Base-by-base conservation (phyloP, 2,888 invertebrate species). In the Eurois occulta region DNA sequence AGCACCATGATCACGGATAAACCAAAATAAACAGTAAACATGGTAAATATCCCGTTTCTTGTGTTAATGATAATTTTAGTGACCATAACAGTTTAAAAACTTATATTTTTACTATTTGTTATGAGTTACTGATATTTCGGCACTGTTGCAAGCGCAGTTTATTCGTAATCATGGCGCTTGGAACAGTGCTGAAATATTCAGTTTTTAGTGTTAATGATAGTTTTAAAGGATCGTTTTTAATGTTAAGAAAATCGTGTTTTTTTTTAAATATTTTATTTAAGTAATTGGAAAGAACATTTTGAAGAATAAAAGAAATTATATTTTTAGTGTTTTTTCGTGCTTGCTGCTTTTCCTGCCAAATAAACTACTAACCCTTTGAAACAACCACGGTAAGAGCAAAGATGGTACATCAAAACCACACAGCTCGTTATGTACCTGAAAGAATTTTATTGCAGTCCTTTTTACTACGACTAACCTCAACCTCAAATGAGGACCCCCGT, bases 401-500 rank as follows among this genome's bases (percentile, higher is more conserved):
- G 69, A 80, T 75, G 80, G 55, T n/a, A 65, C 48, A 35, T 21
- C 32, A 48, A 38, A n/a, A 71, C 84, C 87, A 43, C 87, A 79
- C 21, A 78, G 41, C 75, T 82, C 72, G 87, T 87, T 86, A 81
- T 87, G 80, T 87, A 85, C 82, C 83, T 80, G 78, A 88, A 88
- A 88, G 88, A 88, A 88, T 90, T 89, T 90, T 89, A 91, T 90
- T 88, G 82, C 84, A 78, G 81, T 75, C 88, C 90, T 90, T 90
- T 91, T 91, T 83, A 80, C 72, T 88, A 87, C 86, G 83, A 86
- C 86, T 86, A 88, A 89, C 88, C 86, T 71, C 80, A 72, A 91
- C 94, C 93, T 87, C 94, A 93, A 81, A 91, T 90, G 90, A 92
- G 87, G 88, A 77, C 86, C 65, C 88, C 66, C 87, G 88, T 92